Percentiles rank a stretch among this genome's conserved stretches.
phyloP scores from a whole-genome alignment of 2,797 vertebrate species.

The Craterocephalus amniculus region DNA sequence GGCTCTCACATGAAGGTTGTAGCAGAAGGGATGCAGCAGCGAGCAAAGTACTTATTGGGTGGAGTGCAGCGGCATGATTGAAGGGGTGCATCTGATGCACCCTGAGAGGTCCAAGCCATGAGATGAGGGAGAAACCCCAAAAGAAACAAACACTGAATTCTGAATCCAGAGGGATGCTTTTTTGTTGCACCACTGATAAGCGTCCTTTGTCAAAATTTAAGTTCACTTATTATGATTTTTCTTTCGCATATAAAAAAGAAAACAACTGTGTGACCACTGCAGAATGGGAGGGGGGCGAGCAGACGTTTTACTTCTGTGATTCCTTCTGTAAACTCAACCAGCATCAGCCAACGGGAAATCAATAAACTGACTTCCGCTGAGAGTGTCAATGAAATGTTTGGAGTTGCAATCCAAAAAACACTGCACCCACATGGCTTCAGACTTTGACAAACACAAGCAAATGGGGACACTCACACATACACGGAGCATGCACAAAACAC shows the following conservation, averaged over 20 bases:
- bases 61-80: background rate
- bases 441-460: slow-evolving; percentile 54
- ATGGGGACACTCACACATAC: slow-evolving; percentile 36
- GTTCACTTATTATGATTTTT: slow-evolving; percentile 13
- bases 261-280: slow-evolving; percentile 19
- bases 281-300: slow-evolving; percentile 6
- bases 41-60: background rate
- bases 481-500: background rate
- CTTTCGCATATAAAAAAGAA: slow-evolving; percentile 19
- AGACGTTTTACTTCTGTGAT: slow-evolving; percentile 57
- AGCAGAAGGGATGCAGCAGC: background rate
- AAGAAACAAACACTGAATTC: background rate
- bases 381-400: slow-evolving; percentile 68
- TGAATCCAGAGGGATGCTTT: background rate
- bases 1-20: background rate
- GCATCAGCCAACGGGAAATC: slow-evolving; percentile 80
- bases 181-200: background rate
- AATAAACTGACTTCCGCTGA: slow-evolving; percentile 71
- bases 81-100: background rate
- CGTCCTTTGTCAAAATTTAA: slow-evolving; percentile 12
- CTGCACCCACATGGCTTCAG: slow-evolving; percentile 53
- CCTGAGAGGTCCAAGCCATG: background rate
- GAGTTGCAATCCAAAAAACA: slow-evolving; percentile 54
- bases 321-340: slow-evolving; percentile 67
- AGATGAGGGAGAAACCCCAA: background rate